Base-by-base conservation (phyloP, 30 jellyfish, hydroid and myxozoan genomes). In the Aurelia sp. region DNA sequence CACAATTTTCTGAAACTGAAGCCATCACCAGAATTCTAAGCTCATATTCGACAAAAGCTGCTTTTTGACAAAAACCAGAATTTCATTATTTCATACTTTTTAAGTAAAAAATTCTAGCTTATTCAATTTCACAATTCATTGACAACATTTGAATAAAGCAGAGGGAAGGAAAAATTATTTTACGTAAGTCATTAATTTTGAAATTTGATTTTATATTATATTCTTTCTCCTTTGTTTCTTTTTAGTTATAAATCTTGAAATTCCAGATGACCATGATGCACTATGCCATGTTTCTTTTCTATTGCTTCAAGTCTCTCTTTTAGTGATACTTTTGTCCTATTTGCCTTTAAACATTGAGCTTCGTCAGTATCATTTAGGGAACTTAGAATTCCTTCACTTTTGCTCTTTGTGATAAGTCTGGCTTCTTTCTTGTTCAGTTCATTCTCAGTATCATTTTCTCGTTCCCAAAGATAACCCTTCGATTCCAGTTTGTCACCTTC, bases 301-400 rank as follows among this genome's bases (percentile, higher is more conserved):
- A 80, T 66, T 17, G 80, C 80, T 33, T 67, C 52, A 1, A 80
- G 82, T 66, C 90, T 47, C 52, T 80, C 81, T 51, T 80, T 81
- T 4, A 80, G 80, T 18, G 90, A 80, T 58, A 80, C 57, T 8
- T 12, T 63, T 18, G 33, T 37, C 50, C 64, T 33, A 1, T 22
- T 44, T 18, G 0, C 44, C 33, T 44, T 76, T 37, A 22, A 22
- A 27, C 19, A 31, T 74, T 57, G 37, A 21, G 31, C 11, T 21
- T 76, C 86, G 5, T 33, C 77, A 52, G 20, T 16, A 6, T 40
- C 58, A 41, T 35, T 77, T 35, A 19, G 13, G n/a, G 57, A 13
- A 47, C 21, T 62, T 22, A 76, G 13, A 60, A 74, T 18, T 10
- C 30, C 74, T 53, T 74, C 74, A 51, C 66, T 74, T 74, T 55